phyloP scores from a whole-genome alignment of 1,140 invertebrate species.

The Drosophila athabasca region DNA sequence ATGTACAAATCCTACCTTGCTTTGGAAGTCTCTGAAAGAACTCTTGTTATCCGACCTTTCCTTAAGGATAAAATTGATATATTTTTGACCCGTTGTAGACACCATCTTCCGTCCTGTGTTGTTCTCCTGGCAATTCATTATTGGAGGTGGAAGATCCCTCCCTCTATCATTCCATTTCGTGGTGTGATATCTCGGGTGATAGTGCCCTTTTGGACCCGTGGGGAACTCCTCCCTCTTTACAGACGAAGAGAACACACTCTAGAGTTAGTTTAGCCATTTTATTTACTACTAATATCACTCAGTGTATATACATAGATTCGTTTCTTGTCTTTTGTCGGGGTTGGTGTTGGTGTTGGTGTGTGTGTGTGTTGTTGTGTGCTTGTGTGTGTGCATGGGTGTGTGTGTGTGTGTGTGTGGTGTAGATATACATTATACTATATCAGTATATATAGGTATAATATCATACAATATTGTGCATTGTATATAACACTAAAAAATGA shows the following conservation, averaged over 20 bases:
- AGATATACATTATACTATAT: slow-evolving; percentile 46
- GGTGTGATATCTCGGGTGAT: no score
- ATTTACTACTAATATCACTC: slow-evolving; percentile 82
- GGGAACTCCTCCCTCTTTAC: no score
- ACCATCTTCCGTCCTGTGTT: no score
- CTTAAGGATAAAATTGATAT: no score
- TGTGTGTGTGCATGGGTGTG: slow-evolving; percentile 8
- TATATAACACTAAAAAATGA: slow-evolving; percentile 79
- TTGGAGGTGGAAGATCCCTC: no score
- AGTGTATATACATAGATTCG: slow-evolving; percentile 82
- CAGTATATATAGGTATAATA: slow-evolving; percentile 40
- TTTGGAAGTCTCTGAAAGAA: no score
- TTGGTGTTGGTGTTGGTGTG: slow-evolving; percentile 49
- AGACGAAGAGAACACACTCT: background rate
- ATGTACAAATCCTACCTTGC: no score
- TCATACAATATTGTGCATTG: slow-evolving; percentile 55
- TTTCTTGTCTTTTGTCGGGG: slow-evolving; percentile 58
- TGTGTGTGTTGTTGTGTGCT: slow-evolving; percentile 9
- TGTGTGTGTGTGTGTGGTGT: slow-evolving; percentile 10
- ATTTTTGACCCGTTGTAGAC: no score
- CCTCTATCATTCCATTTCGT: no score
- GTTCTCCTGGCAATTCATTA: no score
- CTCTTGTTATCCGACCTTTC: no score
- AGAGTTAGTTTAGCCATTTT: slow-evolving; percentile 78
- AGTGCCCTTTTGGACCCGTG: no score